Conservation (phyloP, 1,140 invertebrate genomes). For the Halictus rubicundus region DNA sequence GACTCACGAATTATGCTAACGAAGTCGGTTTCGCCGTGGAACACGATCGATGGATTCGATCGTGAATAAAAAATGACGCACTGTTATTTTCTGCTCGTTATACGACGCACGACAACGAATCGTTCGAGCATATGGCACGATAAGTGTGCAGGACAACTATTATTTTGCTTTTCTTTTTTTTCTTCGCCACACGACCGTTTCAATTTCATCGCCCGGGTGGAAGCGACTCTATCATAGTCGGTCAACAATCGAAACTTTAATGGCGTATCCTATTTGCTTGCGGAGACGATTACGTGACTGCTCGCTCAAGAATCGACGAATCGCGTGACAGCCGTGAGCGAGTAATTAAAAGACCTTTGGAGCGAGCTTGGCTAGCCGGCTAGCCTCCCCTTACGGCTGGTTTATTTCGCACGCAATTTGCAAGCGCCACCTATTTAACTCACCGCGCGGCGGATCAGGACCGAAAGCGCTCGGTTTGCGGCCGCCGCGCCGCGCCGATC, state of each 20-base stretch:
- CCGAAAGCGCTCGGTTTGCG: background rate
- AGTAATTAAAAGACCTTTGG: slow-evolving; percentile 54
- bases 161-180: too few relatives aligned
- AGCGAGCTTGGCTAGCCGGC: background rate
- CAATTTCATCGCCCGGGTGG: background rate
- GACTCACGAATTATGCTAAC: too few relatives aligned
- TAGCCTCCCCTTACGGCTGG: slow-evolving; percentile 3
- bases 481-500: too few relatives aligned
- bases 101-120: too few relatives aligned
- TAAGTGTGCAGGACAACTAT: too few relatives aligned
- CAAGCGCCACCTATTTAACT: background rate
- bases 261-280: slow-evolving; percentile 8
- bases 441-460: background rate
- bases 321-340: slow-evolving; percentile 45
- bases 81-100: too few relatives aligned
- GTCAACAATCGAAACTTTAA: slow-evolving; percentile 1
- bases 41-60: too few relatives aligned
- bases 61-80: too few relatives aligned
- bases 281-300: slow-evolving; percentile 40
- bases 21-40: too few relatives aligned
- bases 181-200: too few relatives aligned
- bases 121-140: too few relatives aligned
- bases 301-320: slow-evolving; percentile 25
- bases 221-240: background rate
- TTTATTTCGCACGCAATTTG: slow-evolving; percentile 27